Evolutionary conservation across 2,797 vertebrate species (phyloP), one percentile per base, ranked within the genome.

Genomic region (Rhyacichthys aspro): DNA sequence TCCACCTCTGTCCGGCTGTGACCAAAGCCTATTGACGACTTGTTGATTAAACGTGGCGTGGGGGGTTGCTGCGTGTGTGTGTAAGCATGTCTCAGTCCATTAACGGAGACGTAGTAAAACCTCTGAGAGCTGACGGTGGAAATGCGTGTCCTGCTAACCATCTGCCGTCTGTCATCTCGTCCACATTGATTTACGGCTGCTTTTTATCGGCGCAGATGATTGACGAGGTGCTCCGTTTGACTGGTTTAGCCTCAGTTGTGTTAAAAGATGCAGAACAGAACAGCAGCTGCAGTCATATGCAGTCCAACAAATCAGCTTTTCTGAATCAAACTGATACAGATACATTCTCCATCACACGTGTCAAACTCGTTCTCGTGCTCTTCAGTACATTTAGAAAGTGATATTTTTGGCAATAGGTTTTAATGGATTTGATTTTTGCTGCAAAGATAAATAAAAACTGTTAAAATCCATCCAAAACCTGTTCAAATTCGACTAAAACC

Each of bases 171-270:
- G 49, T 68, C 80, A 79, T 55, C 34, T 6, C 8, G 36, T 53
- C 47, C 32, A 32, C 50, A 84, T 73, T 84, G 85, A 90, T 90
- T 84, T 69, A 46, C 55, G 55, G 38, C 12, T 62, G 45, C 56
- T 81, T 78, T 28, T 63, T 43, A 65, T 9, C 44, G 58, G 17
- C 48, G 46, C 59, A 55, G 63, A 44, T 75, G 77, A 82, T 72
- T 70, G 62, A 76, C 42, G 58, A 72, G 59, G 38, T 53, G 66
- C 39, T 34, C 60, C 63, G 74, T 48, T 34, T 15, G 63, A 33
- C 28, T 28, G 23, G 23, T 2, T 28, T 28, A 28, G 4, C 23
- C 23, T 2, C 23, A 28, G 23, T 6, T 28, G 23, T 1, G 23
- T 41, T 15, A 0, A 11, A 47, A 46, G 43, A 47, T 0, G 18